phyloP scores from a whole-genome alignment of 92 coral and sea anemone genomes.

The Porites cylindrica region DNA sequence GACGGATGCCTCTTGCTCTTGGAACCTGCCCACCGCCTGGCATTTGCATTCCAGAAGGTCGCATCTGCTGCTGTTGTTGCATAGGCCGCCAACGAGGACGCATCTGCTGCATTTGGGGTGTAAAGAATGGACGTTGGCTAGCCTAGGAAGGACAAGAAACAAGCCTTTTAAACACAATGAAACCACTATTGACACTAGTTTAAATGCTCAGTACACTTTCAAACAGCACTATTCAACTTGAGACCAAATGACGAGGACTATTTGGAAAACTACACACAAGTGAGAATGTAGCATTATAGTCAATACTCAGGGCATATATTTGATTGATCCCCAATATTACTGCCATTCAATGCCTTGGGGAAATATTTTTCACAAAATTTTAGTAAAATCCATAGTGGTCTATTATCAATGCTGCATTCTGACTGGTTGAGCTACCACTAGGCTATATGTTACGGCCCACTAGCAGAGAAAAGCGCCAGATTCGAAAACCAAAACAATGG shows the following conservation, averaged over 20 bases:
- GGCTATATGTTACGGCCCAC: too few relatives aligned
- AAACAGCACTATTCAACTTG: not conserved
- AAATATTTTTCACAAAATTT: too few relatives aligned
- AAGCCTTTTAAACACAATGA: not conserved
- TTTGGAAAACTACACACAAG: too few relatives aligned
- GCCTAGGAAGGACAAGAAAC: constrained; percentile 10
- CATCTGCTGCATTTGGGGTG: constrained; percentile 82
- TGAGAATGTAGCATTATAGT: too few relatives aligned
- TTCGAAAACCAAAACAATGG: too few relatives aligned
- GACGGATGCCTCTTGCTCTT: constrained; percentile 86
- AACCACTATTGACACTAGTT: not conserved
- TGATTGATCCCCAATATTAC: too few relatives aligned
- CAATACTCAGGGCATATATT: too few relatives aligned
- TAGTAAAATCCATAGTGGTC: too few relatives aligned
- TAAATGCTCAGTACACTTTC: not conserved
- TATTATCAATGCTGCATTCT: too few relatives aligned
- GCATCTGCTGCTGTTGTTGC: constrained; percentile 88
- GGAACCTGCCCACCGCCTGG: constrained; percentile 81
- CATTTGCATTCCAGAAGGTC: constrained; percentile 74
- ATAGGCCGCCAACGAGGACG: constrained; percentile 82
- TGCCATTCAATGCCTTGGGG: too few relatives aligned
- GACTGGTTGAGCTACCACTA: too few relatives aligned
- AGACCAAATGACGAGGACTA: not conserved
- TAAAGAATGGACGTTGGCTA: constrained; percentile 92
- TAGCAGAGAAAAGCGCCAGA: too few relatives aligned